Evolutionary conservation across 2,888 invertebrate genomes (phyloP).

Genomic region (Ferdinandea cuprea): DNA sequence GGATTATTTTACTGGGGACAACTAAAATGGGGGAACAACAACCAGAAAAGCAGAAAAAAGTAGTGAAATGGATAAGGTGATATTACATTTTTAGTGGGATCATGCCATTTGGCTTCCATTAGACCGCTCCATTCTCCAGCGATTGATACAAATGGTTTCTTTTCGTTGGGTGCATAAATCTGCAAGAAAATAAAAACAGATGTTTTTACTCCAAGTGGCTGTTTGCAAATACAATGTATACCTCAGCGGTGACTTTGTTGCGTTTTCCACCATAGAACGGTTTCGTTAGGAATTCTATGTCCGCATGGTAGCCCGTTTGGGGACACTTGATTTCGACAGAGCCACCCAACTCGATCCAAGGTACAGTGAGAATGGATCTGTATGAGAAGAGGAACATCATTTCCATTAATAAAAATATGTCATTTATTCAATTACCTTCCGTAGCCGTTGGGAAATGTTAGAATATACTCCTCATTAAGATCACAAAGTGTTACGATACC

Average conservation of each 20-base stretch:
- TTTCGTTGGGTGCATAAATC: constrained; percentile 88
- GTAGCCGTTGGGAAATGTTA: constrained; percentile 99
- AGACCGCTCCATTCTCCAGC: constrained; percentile 98
- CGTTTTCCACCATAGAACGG: constrained; percentile 99
- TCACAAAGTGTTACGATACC: constrained; percentile 96
- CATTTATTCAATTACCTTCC: constrained; percentile 86
- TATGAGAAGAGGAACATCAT: constrained; percentile 65
- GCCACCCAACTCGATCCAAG: constrained; percentile 99
- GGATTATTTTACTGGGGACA: constrained; percentile 22
- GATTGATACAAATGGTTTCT: constrained; percentile 94
- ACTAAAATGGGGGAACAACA: constrained; percentile 57
- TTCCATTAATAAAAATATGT: constrained; percentile 10
- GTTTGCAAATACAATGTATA: constrained; percentile 80
- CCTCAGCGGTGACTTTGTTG: constrained; percentile 93
- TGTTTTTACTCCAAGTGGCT: neutral
- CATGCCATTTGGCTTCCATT: constrained; percentile 96
- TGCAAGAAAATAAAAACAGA: constrained; percentile 76
- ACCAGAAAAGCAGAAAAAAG: constrained; percentile 58
- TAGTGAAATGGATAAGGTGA: constrained; percentile 42
- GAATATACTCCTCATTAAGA: constrained; percentile 95
- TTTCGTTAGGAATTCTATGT: constrained; percentile 98
- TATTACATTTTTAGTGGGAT: constrained; percentile 84
- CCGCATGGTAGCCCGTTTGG: constrained; percentile 96
- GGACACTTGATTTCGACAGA: constrained; percentile 94
- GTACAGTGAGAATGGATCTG: constrained; percentile 97